Percentiles rank a stretch among this genome's conserved stretches.
phyloP scores from a whole-genome alignment of 2,888 invertebrate genomes.

The Andrena minutula region DNA sequence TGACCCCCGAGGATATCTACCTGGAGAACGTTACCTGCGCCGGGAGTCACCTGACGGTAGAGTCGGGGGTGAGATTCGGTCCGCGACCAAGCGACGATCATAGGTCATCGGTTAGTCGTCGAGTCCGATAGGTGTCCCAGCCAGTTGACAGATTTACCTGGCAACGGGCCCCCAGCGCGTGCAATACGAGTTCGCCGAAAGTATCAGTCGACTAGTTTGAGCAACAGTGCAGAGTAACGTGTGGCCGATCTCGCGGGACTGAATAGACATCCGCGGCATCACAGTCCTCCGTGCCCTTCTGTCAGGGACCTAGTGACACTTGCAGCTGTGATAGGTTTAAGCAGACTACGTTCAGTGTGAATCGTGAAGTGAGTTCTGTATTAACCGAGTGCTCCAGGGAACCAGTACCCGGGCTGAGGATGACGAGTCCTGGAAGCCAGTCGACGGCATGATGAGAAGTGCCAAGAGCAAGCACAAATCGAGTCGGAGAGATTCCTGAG shows the following conservation, averaged over 20 bases:
- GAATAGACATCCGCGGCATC: neutral
- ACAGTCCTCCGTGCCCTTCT: neutral
- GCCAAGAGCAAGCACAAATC: slow-evolving; percentile 75
- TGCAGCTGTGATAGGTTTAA: neutral
- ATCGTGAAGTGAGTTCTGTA: slow-evolving; percentile 55
- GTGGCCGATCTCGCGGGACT: too few relatives aligned
- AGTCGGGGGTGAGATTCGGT: slow-evolving; percentile 42
- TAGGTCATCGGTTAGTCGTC: neutral
- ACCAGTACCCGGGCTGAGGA: neutral
- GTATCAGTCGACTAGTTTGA: too few relatives aligned
- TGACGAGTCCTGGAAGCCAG: slow-evolving; percentile 24
- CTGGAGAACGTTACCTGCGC: slow-evolving; percentile 60
- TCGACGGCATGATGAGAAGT: slow-evolving; percentile 70
- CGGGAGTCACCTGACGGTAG: slow-evolving; percentile 44
- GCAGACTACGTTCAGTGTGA: slow-evolving; percentile 27
- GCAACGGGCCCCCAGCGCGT: neutral
- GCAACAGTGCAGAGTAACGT: too few relatives aligned
- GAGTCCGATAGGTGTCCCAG: neutral
- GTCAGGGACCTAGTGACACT: slow-evolving; percentile 2
- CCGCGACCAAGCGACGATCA: neutral
- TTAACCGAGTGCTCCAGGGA: slow-evolving; percentile 14
- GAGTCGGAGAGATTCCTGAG: slow-evolving; percentile 56
- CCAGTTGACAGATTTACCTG: neutral
- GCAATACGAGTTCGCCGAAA: neutral
- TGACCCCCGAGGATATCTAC: slow-evolving; percentile 63